Evolutionary conservation across 2,113 vertebrate genomes (phyloP), one percentile per base, ranked within the genome.

Genomic region (Lasiurus cinereus): DNA sequence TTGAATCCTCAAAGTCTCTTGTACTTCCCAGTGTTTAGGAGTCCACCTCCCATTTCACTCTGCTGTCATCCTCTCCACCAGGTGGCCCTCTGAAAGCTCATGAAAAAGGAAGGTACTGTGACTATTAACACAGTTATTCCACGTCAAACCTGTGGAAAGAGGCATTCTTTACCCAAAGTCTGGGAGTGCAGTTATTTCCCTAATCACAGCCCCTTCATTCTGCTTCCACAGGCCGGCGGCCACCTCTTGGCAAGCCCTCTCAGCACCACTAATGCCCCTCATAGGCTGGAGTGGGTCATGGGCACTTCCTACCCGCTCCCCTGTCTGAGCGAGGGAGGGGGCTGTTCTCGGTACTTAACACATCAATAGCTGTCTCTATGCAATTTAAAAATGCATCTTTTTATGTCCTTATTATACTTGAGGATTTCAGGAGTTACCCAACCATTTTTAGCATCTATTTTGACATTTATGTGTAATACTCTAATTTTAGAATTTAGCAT

Each of bases 401-500:
- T 48, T 48, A 27, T 33, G 24, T 29, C 29, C 1, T n/a, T n/a
- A 33, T 19, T 36, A 29, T 62, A n/a, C 2, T 1, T 52, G 78
- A 77, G 24, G 33, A 77, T 88, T 88, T 83, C 11, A 52, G 50
- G 31, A 67, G 62, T n/a, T n/a, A 76, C n/a, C 29, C 48, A 52
- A 31, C 22, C 18, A 39, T 50, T 36, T 84, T 76, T 21, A 72
- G 9, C 8, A 56, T 6, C 48, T 31, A 52, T 7, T 54, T 56
- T 85, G 66, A 36, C 6, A 46, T 29, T 83, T 82, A 18, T 64
- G 1, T 5, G 21, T 50, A 29, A 11, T 31, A n/a, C 15, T 72
- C 13, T 88, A 48, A 46, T 10, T 94, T 80, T 77, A 69, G 39
- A 70, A 89, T 76, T 13, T 52, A 36, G 18, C 9, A 39, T 46